Conservation (phyloP, 2,113 vertebrate genomes). For the Sclerurus mexicanus region DNA sequence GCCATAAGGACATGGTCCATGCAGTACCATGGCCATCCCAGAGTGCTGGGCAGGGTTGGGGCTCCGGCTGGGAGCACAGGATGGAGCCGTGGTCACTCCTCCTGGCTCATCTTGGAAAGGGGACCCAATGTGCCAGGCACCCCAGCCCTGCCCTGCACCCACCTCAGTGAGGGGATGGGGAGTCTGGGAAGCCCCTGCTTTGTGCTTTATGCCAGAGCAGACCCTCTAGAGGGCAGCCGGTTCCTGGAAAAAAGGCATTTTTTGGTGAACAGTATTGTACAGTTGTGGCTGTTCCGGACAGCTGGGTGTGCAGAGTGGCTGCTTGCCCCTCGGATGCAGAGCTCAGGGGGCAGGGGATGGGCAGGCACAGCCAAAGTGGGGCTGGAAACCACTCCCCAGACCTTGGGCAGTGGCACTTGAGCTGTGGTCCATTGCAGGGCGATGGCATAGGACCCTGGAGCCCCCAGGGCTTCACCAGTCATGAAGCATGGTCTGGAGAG, state of each 20-base stretch:
- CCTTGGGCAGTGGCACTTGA: neutral
- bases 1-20: fast-evolving
- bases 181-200: fast-evolving
- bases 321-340: neutral
- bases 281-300: fast-evolving
- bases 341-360: neutral
- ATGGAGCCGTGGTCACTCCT: fast-evolving
- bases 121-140: neutral
- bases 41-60: neutral
- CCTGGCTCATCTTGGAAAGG: fast-evolving
- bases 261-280: neutral
- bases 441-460: too few relatives aligned
- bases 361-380: neutral
- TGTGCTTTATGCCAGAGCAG: neutral
- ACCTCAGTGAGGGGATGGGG: neutral
- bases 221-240: constrained; percentile 34
- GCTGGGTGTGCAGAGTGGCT: fast-evolving
- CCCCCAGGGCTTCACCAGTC: fast-evolving
- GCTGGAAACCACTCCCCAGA: neutral
- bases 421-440: fast-evolving
- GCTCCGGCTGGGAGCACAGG: neutral
- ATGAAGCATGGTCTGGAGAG: fast-evolving
- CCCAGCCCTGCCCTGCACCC: neutral
- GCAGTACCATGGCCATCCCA: neutral
- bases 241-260: neutral